A percentile compares a stretch with the other conserved stretches of the same genome.
Evolutionary conservation across 2,113 vertebrate species (phyloP).

Genomic region (Macrotis lagotis): DNA sequence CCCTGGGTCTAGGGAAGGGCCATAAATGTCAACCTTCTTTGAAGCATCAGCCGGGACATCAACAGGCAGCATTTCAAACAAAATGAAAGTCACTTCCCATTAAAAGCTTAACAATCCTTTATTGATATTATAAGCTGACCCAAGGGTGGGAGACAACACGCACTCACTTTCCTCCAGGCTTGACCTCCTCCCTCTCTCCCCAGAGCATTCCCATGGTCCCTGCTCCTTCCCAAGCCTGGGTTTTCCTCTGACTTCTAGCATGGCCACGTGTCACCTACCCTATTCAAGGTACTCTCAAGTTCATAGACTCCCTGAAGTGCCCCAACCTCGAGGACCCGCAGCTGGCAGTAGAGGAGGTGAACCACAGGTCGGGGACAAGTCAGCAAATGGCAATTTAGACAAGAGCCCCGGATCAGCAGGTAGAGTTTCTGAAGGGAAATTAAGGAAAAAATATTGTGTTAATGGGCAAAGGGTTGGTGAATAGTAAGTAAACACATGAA

Average conservation of each 20-base stretch:
- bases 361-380: slow-evolving; percentile 89
- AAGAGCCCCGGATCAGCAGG: slow-evolving; percentile 92
- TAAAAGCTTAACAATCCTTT: no score
- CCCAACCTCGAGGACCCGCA: slow-evolving; percentile 90
- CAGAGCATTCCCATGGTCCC: rapidly evolving
- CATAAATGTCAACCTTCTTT: background rate
- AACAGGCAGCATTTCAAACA: background rate
- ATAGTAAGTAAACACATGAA: no score
- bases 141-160: background rate
- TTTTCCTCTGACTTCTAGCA: background rate
- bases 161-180: background rate
- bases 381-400: slow-evolving; percentile 90
- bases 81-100: background rate
- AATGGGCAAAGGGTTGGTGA: background rate
- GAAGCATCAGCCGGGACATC: background rate
- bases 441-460: background rate
- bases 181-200: background rate
- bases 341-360: slow-evolving; percentile 91
- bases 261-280: slow-evolving; percentile 81
- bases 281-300: slow-evolving; percentile 86
- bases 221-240: background rate
- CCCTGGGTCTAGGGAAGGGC: background rate
- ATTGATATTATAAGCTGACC: no score
- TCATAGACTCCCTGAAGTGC: slow-evolving; percentile 90
- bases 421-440: slow-evolving; percentile 84